Evolutionary conservation across 2,888 invertebrate species (phyloP), one percentile per base, ranked within the genome.

Genomic region (Drosophila longiperda): DNA sequence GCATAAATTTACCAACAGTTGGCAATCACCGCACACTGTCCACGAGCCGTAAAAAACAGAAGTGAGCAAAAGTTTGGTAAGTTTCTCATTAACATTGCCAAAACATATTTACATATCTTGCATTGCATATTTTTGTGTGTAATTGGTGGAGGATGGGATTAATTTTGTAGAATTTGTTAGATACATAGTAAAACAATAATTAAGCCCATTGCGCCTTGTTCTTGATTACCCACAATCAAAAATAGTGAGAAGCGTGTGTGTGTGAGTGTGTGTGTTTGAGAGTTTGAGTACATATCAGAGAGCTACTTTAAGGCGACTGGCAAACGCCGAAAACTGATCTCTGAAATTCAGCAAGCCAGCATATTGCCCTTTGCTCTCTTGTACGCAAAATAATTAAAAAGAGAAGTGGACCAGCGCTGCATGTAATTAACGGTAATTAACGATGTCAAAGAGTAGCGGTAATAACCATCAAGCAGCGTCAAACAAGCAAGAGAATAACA

Each of bases 341-440:
- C 34, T 34, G n/a, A 67, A 60, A 63, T 57, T 29, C 57, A 12
- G 49, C 8, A 45, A 15, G 8, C 8, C 7, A 45, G 15, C 45
- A 45, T 45, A 45, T 23, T 45, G 38, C 61, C 48, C 42, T 68
- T 57, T 52, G 32, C 49, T 49, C 8, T 59, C 32, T n/a, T n/a
- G 33, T 15, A 52, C 66, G 74, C 59, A 50, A 71, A 66, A 71
- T 82, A 68, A 80, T 80, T 71, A 64, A 78, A 78, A 58, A 70
- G 55, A 74, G 74, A 74, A 67, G 85, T 87, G 69, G 71, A 32
- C 45, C 32, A 23, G 71, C 78, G 61, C 65, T 85, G 60, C 45
- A 15, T 45, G 45, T 84, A 89, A 87, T 85, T 84, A 85, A 69
- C 70, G 62, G 66, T 84, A 89, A 87, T 85, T 84, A 85, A 71